Base-by-base conservation (phyloP, 2,888 invertebrate species). In the Lomographa bimaculata region DNA sequence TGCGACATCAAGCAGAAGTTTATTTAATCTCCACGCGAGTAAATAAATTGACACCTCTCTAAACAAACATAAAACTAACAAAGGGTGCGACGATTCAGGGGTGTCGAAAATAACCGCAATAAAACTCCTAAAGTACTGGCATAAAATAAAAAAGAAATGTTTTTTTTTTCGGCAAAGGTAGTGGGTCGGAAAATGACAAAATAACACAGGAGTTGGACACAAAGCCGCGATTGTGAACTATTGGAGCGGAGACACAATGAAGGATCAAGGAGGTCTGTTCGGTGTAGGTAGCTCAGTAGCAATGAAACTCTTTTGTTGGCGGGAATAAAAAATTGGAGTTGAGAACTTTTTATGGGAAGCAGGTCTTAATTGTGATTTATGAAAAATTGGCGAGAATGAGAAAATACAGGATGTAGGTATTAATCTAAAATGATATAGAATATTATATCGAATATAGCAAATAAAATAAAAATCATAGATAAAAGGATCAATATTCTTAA, bases 161-260 rank as follows among this genome's bases (percentile, higher is more conserved):
- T 41, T 46, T 32, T 14, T 32, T 43, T 27, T 8, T 26, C 17
- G 32, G 23, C 36, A 19, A 9, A 39, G 37, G 44, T 30, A 57
- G 45, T 54, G 50, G 49, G 7, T 46, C 35, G 57, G 57, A 58
- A 58, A 58, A 58, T 56, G 47, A 49, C 39, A 43, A 39, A 51
- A 48, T 51, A 51, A 48, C 51, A 49, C 12, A 35, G 27, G 20
- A 17, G 25, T 18, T 17, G 20, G 14, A 30, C 41, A 46, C 48
- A 50, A 54, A 46, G 44, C 40, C 30, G 34, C 36, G 34, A 29
- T 24, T 43, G 46, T 44, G 40, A 42, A 27, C 42, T 37, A 27
- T 23, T 33, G 32, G 20, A 5, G 36, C 21, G 30, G 32, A 11
- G 34, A 33, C 23, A 23, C 17, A 14, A 10, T 24, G 21, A 37